Conservation (phyloP, 2,888 invertebrate species). For the Cephus spinipes region DNA sequence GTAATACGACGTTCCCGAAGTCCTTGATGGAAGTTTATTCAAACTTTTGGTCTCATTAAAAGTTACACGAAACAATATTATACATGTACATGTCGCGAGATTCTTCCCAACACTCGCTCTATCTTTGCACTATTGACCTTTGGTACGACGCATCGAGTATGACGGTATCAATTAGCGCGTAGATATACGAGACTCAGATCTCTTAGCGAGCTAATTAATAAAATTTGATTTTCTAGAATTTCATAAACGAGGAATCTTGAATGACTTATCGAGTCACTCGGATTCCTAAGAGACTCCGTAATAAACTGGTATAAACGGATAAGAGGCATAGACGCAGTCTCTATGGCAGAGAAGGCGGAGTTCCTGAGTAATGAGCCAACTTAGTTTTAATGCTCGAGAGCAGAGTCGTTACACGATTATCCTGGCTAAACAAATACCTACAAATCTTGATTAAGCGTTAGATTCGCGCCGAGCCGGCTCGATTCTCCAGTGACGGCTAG, state of each 20-base stretch:
- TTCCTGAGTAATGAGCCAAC: slow-evolving; percentile 55
- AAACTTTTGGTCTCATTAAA: slow-evolving; percentile 3
- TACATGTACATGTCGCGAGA: neutral
- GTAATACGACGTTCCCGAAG: slow-evolving; percentile 15
- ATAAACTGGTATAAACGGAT: neutral
- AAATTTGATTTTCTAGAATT: neutral
- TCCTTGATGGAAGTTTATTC: neutral
- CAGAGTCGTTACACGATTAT: slow-evolving; percentile 47
- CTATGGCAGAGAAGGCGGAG: slow-evolving; percentile 38
- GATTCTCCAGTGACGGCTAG: neutral
- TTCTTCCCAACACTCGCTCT: neutral
- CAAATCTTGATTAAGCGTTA: slow-evolving; percentile 21
- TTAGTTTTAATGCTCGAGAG: slow-evolving; percentile 56
- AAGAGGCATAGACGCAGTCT: neutral
- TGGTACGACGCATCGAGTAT: neutral
- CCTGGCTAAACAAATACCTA: slow-evolving; percentile 55
- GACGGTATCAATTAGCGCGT: neutral
- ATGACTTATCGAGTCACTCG: neutral
- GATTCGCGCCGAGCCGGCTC: neutral
- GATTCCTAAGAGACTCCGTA: neutral
- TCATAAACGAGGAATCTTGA: neutral
- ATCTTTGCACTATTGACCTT: neutral
- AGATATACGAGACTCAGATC: neutral
- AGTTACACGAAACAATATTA: neutral
- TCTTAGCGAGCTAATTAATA: neutral